Base-by-base conservation (phyloP, 2,888 invertebrate genomes). In the Argyresthia albistria region DNA sequence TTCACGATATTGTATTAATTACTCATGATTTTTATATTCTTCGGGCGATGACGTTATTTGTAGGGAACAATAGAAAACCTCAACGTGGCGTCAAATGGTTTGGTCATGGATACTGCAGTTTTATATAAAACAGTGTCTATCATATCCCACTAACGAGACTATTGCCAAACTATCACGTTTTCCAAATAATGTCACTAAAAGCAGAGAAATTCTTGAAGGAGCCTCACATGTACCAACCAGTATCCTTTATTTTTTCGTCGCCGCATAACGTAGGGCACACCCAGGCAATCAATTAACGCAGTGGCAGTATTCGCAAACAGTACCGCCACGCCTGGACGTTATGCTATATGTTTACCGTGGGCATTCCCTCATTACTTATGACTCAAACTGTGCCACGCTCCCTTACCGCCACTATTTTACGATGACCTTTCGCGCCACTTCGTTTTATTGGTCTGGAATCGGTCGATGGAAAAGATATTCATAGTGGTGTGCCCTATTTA, bases 301-400 rank as follows among this genome's bases (percentile, higher is more conserved):
- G 60, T 74, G 67, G 63, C 64, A 67, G 47, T 37, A 47, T 52
- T 50, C 43, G 54, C 56, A 54, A 56, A 54, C 55, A 52, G 55
- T 50, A 43, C 39, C 46, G 52, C 43, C 53, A 43, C 55, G 51
- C 57, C 57, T 52, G 43, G n/a, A 62, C 66, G 80, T 78, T 73
- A 80, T 74, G 71, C 72, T 76, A 80, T 82, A 81, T 79, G 82
- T 82, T 83, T 83, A 73, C 74, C 57, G 61, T 69, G 66, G 66
- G 65, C 62, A 67, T 65, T 68, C 66, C 70, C 81, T 84, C 80
- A 82, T 83, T 84, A 81, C 82, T 84, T 53, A 56, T 54, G 52
- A 52, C 54, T 43, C 47, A 42, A 25, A 47, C 47, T 35, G 37
- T 46, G 42, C 45, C 47, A 50, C 46, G 1, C 25, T 46, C 47